Conservation (phyloP, 2,113 vertebrate genomes). For the Chiloscyllium plagiosum region DNA sequence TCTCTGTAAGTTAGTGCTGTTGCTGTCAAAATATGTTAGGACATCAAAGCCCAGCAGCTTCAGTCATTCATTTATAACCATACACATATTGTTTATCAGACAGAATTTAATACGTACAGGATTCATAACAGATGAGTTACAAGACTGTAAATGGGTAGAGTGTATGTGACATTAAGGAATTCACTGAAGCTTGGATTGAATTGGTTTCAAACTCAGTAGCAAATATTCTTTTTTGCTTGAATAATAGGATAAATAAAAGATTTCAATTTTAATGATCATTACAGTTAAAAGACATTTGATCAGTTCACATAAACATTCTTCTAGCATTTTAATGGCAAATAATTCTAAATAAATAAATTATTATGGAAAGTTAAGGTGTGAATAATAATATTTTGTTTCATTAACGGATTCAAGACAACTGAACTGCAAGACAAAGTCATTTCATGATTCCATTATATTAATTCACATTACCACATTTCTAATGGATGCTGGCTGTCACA, state of each 20-base stretch:
- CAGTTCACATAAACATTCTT: background rate
- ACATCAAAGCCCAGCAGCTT: background rate
- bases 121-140: background rate
- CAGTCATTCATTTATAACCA: background rate
- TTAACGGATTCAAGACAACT: background rate
- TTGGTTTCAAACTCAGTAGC: background rate
- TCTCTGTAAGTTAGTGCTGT: background rate
- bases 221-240: slow-evolving; percentile 14
- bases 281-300: background rate
- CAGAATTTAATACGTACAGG: background rate
- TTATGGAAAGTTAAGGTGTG: background rate
- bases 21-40: background rate
- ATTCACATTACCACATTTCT: background rate
- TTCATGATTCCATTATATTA: background rate
- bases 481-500: no score
- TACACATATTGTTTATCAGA: background rate
- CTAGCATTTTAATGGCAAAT: background rate
- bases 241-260: background rate
- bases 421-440: background rate
- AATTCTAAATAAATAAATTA: background rate
- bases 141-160: background rate
- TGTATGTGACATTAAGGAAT: slow-evolving; percentile 3
- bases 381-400: background rate
- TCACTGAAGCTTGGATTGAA: slow-evolving; percentile 24
- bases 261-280: background rate